Base-by-base conservation (phyloP, 2,797 vertebrate genomes). In the Pseudomugil tenellus region DNA sequence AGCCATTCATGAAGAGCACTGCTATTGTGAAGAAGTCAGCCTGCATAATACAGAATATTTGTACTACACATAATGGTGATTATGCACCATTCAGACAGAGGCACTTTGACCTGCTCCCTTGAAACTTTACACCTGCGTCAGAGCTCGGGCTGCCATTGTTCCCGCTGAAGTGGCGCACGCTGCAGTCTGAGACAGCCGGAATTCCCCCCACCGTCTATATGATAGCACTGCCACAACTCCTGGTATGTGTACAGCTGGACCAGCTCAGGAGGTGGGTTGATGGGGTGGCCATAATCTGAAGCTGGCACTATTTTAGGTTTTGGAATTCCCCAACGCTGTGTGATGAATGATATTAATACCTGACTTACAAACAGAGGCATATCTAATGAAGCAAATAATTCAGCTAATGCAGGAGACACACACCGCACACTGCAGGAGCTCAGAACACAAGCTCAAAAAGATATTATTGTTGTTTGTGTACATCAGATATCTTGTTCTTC, bases 311-410 rank as follows among this genome's bases (percentile, higher is more conserved):
- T 91, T 80, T 76, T 89, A 80, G 90, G 91, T 83, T 77, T 81
- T 88, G 97, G 96, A 98, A 98, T 97, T 97, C 94, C 96, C 96
- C 96, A 35, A 81, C 83, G 85, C 80, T 70, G 85, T 73, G 76
- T 74, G 88, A 72, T 85, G 84, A 82, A 80, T 85, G 92, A 93
- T 92, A 93, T 94, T 92, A 93, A 93, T 92, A 93, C 84, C 86
- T 72, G 80, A 85, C 84, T 84, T 84, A 86, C 85, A 88, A 87
- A 91, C 85, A 90, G 81, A 85, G 83, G 85, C 91, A 91, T 90
- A 87, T 89, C 77, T 92, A 91, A 92, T 92, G 89, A 90, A 85
- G 88, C 77, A 80, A 86, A 86, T 79, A 26, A 89, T 90, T 83
- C 78, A 48, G 79, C 49, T 63, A 58, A 72, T 83, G 69, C 62